Evolutionary conservation across 2,888 invertebrate species (phyloP), one percentile per base, ranked within the genome.

Genomic region (Epirrhoe tristata): DNA sequence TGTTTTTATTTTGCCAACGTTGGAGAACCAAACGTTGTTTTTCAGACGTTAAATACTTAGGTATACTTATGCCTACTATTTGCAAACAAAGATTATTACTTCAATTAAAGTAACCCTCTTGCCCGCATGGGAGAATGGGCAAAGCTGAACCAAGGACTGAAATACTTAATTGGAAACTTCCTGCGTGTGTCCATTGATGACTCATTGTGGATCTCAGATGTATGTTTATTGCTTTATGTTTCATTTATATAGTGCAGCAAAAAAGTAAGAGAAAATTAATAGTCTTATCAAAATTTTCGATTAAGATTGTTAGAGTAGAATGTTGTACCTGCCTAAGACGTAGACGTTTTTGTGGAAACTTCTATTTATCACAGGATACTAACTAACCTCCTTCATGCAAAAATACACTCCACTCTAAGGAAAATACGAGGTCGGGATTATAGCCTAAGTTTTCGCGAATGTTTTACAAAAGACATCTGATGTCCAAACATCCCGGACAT

Each of bases 71-170:
- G n/a, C n/a, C n/a, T n/a, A n/a, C n/a, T n/a, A 10, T 12, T 32
- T 10, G 24, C 6, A n/a, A 12, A 53, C 6, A 14, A n/a, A 46
- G 10, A 46, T n/a, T 5, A 46, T 46, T 46, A 14, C 14, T 46
- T 46, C 46, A 14, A 46, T 14, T 46, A 14, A 14, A 14, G 4
- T 39, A 46, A n/a, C 50, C 24, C 53, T 14, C 46, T 54, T 39
- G 14, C 58, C 58, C 69, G 43, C 57, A 64, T 54, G 67, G 54
- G 71, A 67, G 65, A 46, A 6, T 24, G 17, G 16, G 16, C 14
- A 51, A 14, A 14, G 8, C 6, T 60, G 36, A 52, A 60, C 53
- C 14, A 52, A 43, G 43, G 7, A 53, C 6, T 31, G 39, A 54
- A 53, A 24, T 17, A 58, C 48, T 39, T 58, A 64, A 64, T 64